Percentiles rank a stretch among this genome's conserved stretches.
Evolutionary conservation across 2,113 vertebrate genomes (phyloP).

Genomic region (Himantopus leucocephalus): DNA sequence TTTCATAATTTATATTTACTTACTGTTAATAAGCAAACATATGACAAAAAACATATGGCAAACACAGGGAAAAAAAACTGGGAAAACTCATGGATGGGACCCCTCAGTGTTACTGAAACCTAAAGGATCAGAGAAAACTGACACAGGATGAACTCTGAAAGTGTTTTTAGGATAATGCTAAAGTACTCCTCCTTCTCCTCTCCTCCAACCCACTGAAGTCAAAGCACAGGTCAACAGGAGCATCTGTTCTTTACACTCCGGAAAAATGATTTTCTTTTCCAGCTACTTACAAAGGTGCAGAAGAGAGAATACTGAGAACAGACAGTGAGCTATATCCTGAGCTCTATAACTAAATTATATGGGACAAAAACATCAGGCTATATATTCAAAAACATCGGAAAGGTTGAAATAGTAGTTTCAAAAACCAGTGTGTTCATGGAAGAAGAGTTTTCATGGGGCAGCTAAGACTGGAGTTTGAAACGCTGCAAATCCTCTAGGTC

Average conservation of each 20-base stretch:
- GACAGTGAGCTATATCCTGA: background rate
- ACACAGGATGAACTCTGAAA: background rate
- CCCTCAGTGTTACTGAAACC: background rate
- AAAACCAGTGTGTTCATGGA: accelerated
- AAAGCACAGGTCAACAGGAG: background rate
- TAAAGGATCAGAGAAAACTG: background rate
- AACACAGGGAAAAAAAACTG: background rate
- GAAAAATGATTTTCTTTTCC: background rate
- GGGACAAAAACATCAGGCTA: background rate
- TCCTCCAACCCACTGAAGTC: background rate
- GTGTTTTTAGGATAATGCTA: background rate
- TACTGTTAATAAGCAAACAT: background rate
- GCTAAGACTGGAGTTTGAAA: background rate
- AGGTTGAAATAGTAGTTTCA: background rate
- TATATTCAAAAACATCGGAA: background rate
- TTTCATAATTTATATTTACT: background rate
- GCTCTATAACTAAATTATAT: background rate
- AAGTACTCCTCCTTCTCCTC: background rate
- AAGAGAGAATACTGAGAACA: background rate
- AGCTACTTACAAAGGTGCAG: background rate
- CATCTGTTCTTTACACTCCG: background rate
- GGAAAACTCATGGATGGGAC: background rate
- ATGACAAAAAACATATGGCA: background rate
- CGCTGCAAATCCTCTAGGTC: background rate
- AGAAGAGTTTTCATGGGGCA: background rate